Conservation (phyloP, 2,113 vertebrate genomes). For the Miniopterus natalensis region DNA sequence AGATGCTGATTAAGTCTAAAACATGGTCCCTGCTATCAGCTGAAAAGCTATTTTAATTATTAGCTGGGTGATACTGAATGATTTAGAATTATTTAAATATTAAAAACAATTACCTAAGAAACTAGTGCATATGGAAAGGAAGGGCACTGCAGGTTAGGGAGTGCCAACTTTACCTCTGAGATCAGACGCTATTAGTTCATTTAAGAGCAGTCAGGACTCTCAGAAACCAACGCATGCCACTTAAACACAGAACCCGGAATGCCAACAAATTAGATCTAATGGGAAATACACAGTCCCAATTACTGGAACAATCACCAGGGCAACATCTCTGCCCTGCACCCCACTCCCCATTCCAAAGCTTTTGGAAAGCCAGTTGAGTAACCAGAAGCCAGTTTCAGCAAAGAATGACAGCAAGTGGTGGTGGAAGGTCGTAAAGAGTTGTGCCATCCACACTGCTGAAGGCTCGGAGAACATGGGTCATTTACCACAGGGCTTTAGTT, state of each 20-base stretch:
- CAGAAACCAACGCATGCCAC: conserved; percentile 47
- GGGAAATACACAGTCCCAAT: conserved; percentile 58
- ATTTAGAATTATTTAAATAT: neutral
- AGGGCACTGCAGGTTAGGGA: neutral
- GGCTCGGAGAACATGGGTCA: neutral
- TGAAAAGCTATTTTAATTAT: conserved; percentile 54
- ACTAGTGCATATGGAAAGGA: neutral
- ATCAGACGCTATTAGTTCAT: conserved; percentile 60
- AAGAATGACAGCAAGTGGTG: neutral
- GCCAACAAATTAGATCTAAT: conserved; percentile 59
- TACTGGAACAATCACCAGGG: conserved; percentile 48
- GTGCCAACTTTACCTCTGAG: neutral
- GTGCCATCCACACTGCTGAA: neutral
- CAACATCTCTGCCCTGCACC: neutral
- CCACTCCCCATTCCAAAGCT: neutral
- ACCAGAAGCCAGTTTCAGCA: neutral
- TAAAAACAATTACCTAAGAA: conserved; percentile 50
- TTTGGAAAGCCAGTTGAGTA: conserved; percentile 38
- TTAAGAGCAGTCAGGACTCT: conserved; percentile 20
- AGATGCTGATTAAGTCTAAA: conserved; percentile 34
- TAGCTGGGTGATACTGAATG: neutral
- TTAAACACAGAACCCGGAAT: conserved; percentile 5
- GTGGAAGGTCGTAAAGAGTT: neutral
- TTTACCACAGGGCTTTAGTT: neutral
- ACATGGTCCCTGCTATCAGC: neutral